A percentile compares a stretch with the other conserved stretches of the same genome.
These are phyloP conservation scores for Antedon mediterranea DNA, from an alignment of 53 echinoderm and acorn worm species.

Conservation along the genomic window DNA sequence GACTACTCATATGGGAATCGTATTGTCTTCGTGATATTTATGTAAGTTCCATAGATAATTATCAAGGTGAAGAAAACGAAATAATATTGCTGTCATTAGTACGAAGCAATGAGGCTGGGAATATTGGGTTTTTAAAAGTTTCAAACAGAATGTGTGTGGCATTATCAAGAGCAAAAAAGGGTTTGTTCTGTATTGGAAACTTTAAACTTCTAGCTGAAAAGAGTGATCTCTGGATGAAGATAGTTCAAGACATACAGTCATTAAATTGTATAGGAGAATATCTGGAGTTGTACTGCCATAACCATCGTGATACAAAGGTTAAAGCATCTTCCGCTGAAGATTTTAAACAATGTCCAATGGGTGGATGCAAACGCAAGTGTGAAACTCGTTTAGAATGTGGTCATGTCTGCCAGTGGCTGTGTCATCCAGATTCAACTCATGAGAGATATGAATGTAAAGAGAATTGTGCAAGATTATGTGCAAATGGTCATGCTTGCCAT, in stretches of 20 bases:
- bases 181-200: constrained; percentile 62
- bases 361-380: constrained; percentile 48
- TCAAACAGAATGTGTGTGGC: too few species aligned
- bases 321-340: not conserved
- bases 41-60: constrained; percentile 59
- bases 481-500: not conserved
- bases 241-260: constrained; percentile 16
- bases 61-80: constrained; percentile 81
- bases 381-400: constrained; percentile 22
- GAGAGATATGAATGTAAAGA: constrained; percentile 8
- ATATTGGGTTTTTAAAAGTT: too few species aligned
- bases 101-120: constrained; percentile 47
- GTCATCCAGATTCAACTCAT: constrained; percentile 16
- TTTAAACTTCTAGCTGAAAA: constrained; percentile 27
- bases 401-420: constrained; percentile 16
- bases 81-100: constrained; percentile 65
- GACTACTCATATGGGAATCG: constrained; percentile 29
- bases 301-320: constrained; percentile 8
- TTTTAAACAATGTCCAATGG: constrained; percentile 43
- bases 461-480: not conserved
- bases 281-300: constrained; percentile 35
- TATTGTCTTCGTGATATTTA: constrained; percentile 30
- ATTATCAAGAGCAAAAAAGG: too few species aligned
- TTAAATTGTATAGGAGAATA: constrained; percentile 13
- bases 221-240: constrained; percentile 37